phyloP scores from a whole-genome alignment of 2,113 vertebrate genomes.

The Lamprotornis superbus region DNA sequence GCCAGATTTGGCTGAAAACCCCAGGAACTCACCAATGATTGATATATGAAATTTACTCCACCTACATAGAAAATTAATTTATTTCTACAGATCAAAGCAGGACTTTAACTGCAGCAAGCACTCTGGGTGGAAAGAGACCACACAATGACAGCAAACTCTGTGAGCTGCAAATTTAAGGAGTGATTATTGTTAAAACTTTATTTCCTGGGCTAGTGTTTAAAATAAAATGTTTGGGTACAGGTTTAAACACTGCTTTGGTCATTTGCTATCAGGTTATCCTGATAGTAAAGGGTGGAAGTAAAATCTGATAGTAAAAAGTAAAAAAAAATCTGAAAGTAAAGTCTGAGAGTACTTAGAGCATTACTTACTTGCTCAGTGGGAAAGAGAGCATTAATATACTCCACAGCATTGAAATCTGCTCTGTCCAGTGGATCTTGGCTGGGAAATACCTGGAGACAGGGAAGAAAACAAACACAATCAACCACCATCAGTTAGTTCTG shows the following conservation, averaged over 20 bases:
- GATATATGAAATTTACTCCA: background rate
- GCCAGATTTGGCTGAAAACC: background rate
- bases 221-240: background rate
- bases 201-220: background rate
- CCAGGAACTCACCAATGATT: background rate
- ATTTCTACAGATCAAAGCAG: background rate
- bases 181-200: background rate
- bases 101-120: background rate
- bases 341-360: background rate
- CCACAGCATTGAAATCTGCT: constrained; percentile 97
- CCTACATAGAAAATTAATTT: background rate
- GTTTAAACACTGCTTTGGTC: background rate
- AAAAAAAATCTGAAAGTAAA: background rate
- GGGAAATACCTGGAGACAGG: constrained; percentile 86
- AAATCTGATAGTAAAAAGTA: background rate
- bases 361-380: constrained; percentile 92
- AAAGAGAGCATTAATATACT: constrained; percentile 96
- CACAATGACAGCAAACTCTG: background rate
- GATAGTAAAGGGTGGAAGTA: background rate
- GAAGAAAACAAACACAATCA: background rate
- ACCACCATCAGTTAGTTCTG: background rate
- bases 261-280: background rate
- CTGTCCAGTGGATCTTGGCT: constrained; percentile 95
- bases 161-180: background rate
- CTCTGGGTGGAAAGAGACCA: background rate